Base-by-base conservation (phyloP, 2,797 vertebrate species). In the Cynodonichthys magdalenae region DNA sequence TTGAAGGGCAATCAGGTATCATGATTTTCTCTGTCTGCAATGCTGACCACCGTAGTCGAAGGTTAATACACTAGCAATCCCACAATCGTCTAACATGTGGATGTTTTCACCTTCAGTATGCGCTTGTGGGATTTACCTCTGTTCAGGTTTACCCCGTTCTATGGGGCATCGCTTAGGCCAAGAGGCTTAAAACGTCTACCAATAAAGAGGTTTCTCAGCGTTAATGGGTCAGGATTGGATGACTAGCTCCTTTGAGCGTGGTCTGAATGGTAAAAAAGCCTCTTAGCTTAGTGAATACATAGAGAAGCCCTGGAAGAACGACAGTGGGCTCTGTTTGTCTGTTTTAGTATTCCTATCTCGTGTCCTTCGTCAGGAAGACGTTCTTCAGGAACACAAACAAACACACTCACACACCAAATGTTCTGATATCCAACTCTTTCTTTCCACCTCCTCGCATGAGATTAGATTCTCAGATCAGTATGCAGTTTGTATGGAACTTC, bases 171-270 rank as follows among this genome's bases (percentile, higher is more conserved):
- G 85, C 85, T 81, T 69, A 71, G 86, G 88, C 89, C 92, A 90
- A 90, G 84, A 87, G 87, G 89, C 88, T 92, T 92, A 90, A 92
- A 92, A 87, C 86, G 80, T 82, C 83, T 54, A 77, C 87, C 84
- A 85, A 87, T 90, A 87, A 90, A 92, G 87, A 88, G 90, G 87
- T 90, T 91, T 90, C 90, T 86, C 83, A 72, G 87, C 82, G 84
- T 89, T 90, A 91, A 91, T 92, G 85, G 88, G 80, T 89, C 86
- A 79, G 81, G 81, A 89, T 87, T 88, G 89, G 90, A 92, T 91
- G 90, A 92, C 86, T 91, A 87, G 83, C 80, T 88, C 80, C 89
- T 91, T 92, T 92, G 88, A 90, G 87, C 83, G 90, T 89, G 87
- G 89, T 79, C 84, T 90, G 88, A 91, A 91, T 89, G 87, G 81